phyloP scores from a whole-genome alignment of 2,888 invertebrate species.

The Synergus itoensis region DNA sequence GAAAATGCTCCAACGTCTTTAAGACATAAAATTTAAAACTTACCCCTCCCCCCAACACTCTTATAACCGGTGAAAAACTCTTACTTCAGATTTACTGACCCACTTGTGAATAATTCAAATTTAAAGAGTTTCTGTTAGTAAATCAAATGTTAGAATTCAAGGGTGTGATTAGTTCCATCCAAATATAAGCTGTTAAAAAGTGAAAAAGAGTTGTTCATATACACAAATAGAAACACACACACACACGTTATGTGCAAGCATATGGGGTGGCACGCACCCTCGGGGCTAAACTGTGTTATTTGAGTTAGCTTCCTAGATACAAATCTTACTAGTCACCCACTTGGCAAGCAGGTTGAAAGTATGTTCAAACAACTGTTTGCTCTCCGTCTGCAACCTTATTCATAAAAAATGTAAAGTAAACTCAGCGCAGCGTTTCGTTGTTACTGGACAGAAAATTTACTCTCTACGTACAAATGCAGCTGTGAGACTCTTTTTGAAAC shows the following conservation, averaged over 20 bases:
- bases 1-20: too few relatives aligned
- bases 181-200: too few relatives aligned
- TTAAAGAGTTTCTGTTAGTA: too few relatives aligned
- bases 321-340: background rate
- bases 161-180: background rate
- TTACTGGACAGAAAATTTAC: background rate
- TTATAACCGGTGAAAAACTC: too few relatives aligned
- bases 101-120: too few relatives aligned
- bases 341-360: background rate
- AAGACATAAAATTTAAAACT: too few relatives aligned
- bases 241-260: background rate
- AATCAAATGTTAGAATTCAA: too few relatives aligned
- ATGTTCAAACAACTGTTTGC: background rate
- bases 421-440: background rate
- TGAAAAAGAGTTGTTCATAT: background rate
- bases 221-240: background rate
- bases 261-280: background rate
- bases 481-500: background rate
- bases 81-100: too few relatives aligned
- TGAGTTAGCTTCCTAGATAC: slow-evolving; percentile 2
- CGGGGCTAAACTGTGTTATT: background rate
- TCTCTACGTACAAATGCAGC: background rate
- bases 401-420: background rate
- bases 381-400: slow-evolving; percentile 7
- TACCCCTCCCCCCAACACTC: too few relatives aligned